phyloP scores from a whole-genome alignment of 2,888 invertebrate genomes.

The Spicauda simplicius region DNA sequence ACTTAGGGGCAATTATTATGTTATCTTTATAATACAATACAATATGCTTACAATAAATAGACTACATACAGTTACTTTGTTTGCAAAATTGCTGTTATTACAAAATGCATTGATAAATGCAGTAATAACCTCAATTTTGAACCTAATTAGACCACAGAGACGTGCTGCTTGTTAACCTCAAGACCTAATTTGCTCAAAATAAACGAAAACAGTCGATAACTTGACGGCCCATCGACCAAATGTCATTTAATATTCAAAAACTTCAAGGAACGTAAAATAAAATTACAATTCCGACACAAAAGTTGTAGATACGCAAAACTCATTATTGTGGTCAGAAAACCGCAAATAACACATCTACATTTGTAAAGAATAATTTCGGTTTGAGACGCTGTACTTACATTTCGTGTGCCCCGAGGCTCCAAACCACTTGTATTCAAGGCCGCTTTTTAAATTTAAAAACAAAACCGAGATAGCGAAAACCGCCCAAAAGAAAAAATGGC shows the following conservation, averaged over 20 bases:
- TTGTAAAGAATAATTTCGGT: conserved; percentile 50
- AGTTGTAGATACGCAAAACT: conserved; percentile 33
- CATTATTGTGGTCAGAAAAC: conserved; percentile 48
- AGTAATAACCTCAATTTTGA: conserved; percentile 12
- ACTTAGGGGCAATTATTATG: too few relatives aligned
- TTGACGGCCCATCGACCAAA: conserved; percentile 64
- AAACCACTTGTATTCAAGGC: conserved; percentile 70
- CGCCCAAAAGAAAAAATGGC: conserved; percentile 33
- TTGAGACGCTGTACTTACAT: conserved; percentile 48
- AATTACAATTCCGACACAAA: conserved; percentile 26
- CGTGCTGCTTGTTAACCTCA: conserved; percentile 40
- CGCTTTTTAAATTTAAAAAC: conserved; percentile 57
- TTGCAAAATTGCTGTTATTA: not conserved
- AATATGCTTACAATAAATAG: too few relatives aligned
- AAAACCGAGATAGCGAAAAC: conserved; percentile 56
- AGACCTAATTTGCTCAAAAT: conserved; percentile 42
- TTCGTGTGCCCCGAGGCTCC: conserved; percentile 52
- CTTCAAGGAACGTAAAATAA: conserved; percentile 19
- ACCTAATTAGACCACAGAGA: conserved; percentile 16
- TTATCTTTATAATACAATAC: too few relatives aligned
- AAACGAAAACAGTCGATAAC: conserved; percentile 49
- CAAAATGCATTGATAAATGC: conserved; percentile 10
- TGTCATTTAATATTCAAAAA: conserved; percentile 49
- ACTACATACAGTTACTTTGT: not conserved
- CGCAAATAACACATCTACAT: conserved; percentile 55